phyloP scores from a whole-genome alignment of 2,888 invertebrate species.

The Abscondita cerata region DNA sequence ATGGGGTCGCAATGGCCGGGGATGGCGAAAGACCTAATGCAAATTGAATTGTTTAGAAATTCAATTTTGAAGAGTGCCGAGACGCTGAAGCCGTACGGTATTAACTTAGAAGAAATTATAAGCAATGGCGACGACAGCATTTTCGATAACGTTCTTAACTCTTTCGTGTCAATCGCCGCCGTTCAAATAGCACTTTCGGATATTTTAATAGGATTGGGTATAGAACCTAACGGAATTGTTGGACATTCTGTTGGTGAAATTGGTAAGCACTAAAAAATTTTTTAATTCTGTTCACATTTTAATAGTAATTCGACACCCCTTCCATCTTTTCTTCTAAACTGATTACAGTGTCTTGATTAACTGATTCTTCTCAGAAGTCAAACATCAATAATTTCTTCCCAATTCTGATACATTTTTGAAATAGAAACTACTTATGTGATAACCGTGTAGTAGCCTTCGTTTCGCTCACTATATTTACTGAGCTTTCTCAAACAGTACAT shows the following conservation, averaged over 20 bases:
- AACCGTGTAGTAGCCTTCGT: no score
- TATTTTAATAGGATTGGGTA: slow-evolving; percentile 74
- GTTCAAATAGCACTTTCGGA: slow-evolving; percentile 97
- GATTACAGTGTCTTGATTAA: no score
- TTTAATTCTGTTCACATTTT: no score
- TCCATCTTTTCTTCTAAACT: no score
- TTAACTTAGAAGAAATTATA: slow-evolving; percentile 84
- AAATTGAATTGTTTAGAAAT: slow-evolving; percentile 79
- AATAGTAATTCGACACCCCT: no score
- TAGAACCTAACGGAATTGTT: slow-evolving; percentile 91
- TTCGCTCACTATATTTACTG: no score
- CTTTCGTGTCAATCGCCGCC: slow-evolving; percentile 93
- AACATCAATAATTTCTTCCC: no score
- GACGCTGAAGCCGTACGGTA: slow-evolving; percentile 76
- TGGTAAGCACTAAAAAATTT: no score
- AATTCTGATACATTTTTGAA: no score
- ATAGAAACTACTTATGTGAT: no score
- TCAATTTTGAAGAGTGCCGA: slow-evolving; percentile 80
- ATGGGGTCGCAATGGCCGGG: slow-evolving; percentile 99
- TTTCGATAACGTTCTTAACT: slow-evolving; percentile 86
- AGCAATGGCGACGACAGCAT: slow-evolving; percentile 77
- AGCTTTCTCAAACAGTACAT: slow-evolving; percentile 49
- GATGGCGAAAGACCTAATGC: slow-evolving; percentile 90
- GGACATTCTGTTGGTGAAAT: slow-evolving; percentile 96
- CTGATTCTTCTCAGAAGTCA: no score